Conservation (phyloP, 2,888 invertebrate genomes). For the Alcis repandata region DNA sequence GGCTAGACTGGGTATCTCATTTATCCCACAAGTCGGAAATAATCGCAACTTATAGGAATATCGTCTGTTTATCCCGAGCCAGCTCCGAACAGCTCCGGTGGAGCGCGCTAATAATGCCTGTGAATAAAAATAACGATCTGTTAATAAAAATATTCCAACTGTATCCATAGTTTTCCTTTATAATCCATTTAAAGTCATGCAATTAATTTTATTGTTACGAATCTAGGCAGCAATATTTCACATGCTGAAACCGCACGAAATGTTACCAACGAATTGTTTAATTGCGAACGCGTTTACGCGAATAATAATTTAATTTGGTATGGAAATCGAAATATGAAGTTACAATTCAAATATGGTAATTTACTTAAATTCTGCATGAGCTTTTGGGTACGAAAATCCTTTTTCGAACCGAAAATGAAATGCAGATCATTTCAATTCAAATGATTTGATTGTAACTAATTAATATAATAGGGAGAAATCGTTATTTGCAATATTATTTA, state of each 20-base stretch:
- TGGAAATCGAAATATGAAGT: neutral
- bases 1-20: too few species aligned
- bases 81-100: too few species aligned
- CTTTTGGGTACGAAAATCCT: too few species aligned
- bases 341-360: neutral
- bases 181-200: conserved; percentile 17
- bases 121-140: conserved; percentile 70
- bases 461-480: too few species aligned
- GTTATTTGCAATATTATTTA: too few species aligned
- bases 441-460: too few species aligned
- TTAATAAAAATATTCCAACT: conserved; percentile 82
- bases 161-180: conserved; percentile 55
- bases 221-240: conserved; percentile 36
- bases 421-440: too few species aligned
- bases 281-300: neutral
- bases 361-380: neutral
- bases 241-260: conserved; percentile 44
- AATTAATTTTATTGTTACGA: conserved; percentile 32
- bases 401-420: too few species aligned
- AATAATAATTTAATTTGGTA: conserved; percentile 2
- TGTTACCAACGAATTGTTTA: conserved; percentile 21
- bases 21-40: neutral
- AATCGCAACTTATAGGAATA: neutral
- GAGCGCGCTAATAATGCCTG: conserved; percentile 18
- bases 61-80: neutral